A percentile compares a stretch with the other conserved stretches of the same genome.
phyloP scores from a whole-genome alignment of 1,140 invertebrate species.

The Solenopsis invicta region DNA sequence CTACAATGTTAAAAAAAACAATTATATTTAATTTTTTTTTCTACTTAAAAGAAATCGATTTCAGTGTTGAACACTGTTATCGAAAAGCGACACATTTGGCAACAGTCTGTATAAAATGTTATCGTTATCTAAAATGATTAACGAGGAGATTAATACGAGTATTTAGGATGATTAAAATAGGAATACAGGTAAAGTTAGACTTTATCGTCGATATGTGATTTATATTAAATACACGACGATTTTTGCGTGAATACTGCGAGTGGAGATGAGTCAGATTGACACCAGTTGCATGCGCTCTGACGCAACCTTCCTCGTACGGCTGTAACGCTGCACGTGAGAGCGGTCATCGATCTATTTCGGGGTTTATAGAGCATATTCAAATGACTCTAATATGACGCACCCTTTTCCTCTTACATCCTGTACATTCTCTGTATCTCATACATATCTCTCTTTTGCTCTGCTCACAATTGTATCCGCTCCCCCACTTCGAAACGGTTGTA shows the following conservation, averaged over 20 bases:
- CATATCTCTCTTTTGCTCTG: neutral
- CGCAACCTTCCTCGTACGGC: constrained; percentile 30
- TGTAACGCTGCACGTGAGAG: constrained; percentile 37
- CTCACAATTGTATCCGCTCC: neutral
- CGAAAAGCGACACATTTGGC: neutral
- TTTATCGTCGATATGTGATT: neutral
- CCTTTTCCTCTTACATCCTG: neutral
- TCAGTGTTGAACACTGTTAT: neutral
- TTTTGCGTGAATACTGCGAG: neutral
- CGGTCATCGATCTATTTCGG: constrained; percentile 29
- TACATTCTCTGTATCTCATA: neutral
- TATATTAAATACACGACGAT: constrained; percentile 14
- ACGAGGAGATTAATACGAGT: neutral
- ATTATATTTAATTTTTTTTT: constrained; percentile 8
- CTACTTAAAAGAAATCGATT: neutral
- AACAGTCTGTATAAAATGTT: neutral
- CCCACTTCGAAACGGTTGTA: neutral
- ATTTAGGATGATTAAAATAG: neutral
- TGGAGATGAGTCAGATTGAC: constrained; percentile 51
- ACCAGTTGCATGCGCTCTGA: constrained; percentile 42
- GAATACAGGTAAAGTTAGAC: neutral
- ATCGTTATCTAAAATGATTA: neutral
- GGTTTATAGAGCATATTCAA: neutral
- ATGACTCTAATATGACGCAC: neutral
- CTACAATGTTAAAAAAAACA: neutral